Percentiles rank a stretch among this genome's conserved stretches.
Evolutionary conservation across 2,113 vertebrate species (phyloP).

Genomic region (Puma concolor): DNA sequence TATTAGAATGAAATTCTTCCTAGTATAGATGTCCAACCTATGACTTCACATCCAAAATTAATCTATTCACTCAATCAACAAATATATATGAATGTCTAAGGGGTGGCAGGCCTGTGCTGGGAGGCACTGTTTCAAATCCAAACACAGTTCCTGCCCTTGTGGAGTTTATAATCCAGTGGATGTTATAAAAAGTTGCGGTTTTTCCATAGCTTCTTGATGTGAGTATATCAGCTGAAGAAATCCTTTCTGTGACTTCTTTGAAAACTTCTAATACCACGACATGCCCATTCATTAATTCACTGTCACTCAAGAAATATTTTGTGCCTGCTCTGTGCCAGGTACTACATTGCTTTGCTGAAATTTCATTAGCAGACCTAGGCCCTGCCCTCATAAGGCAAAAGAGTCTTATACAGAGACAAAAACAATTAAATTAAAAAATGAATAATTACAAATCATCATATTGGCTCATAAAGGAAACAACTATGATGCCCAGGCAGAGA

Average conservation of each 20-base stretch:
- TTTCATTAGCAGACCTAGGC: not conserved
- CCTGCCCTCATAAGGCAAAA: not conserved
- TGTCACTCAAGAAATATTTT: not conserved
- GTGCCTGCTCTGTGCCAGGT: not conserved
- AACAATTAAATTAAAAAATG: not conserved
- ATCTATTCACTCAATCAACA: not conserved
- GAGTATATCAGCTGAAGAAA: not conserved
- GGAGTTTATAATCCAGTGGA: not conserved
- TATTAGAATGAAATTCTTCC: not conserved
- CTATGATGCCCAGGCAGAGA: not conserved
- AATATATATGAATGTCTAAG: not conserved
- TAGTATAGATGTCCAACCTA: not conserved
- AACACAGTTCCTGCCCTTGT: not conserved
- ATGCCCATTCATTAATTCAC: not conserved
- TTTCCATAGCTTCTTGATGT: not conserved
- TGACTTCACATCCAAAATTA: slow-evolving; percentile 4
- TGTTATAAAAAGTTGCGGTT: not conserved
- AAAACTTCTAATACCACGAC: not conserved
- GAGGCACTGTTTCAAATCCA: not conserved
- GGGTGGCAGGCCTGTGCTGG: not conserved
- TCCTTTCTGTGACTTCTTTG: not conserved
- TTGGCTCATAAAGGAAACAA: not conserved
- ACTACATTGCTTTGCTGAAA: not conserved
- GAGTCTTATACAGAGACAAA: not conserved
- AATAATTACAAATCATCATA: not conserved